These are phyloP conservation scores for Alcis repandata DNA, from an alignment of 2,888 invertebrate species.

Conservation along the genomic window DNA sequence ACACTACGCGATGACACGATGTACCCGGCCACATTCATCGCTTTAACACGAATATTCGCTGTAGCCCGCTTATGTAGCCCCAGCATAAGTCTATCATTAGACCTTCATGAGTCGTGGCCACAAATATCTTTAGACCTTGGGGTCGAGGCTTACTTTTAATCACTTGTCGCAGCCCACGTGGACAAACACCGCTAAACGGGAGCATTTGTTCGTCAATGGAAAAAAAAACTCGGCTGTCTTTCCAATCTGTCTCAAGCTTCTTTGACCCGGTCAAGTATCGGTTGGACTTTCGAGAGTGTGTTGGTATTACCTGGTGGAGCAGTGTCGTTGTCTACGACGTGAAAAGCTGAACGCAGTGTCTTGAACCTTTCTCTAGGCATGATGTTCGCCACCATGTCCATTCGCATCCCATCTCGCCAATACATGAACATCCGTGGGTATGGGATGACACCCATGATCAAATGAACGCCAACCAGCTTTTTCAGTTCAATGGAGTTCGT, in stretches of 20 bases:
- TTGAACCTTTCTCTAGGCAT: conserved; percentile 11
- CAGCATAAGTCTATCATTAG: conserved; percentile 48
- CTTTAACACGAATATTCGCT: too few relatives aligned
- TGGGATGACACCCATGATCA: conserved; percentile 14
- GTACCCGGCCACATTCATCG: too few relatives aligned
- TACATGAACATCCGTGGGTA: conserved; percentile 6
- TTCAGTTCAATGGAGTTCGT: not conserved
- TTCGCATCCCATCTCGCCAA: conserved; percentile 7
- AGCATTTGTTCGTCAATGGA: conserved; percentile 37
- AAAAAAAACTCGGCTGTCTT: conserved; percentile 10
- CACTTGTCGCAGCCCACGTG: conserved; percentile 24
- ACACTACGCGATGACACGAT: too few relatives aligned
- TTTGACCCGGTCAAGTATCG: conserved; percentile 27
- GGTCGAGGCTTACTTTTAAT: conserved; percentile 38
- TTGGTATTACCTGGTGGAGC: conserved; percentile 14
- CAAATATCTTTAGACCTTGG: conserved; percentile 45
- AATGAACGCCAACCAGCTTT: not conserved
- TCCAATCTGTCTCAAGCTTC: not conserved
- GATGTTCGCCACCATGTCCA: conserved; percentile 1
- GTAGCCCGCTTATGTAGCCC: too few relatives aligned
- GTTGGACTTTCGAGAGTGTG: conserved; percentile 38
- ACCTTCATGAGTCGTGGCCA: conserved; percentile 42
- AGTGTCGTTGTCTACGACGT: not conserved
- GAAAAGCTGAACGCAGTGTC: not conserved
- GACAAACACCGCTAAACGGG: conserved; percentile 29